Percentiles rank a stretch among this genome's conserved stretches.
Conservation (phyloP, 1,140 invertebrate species). For the Cheumatopsyche charites region DNA sequence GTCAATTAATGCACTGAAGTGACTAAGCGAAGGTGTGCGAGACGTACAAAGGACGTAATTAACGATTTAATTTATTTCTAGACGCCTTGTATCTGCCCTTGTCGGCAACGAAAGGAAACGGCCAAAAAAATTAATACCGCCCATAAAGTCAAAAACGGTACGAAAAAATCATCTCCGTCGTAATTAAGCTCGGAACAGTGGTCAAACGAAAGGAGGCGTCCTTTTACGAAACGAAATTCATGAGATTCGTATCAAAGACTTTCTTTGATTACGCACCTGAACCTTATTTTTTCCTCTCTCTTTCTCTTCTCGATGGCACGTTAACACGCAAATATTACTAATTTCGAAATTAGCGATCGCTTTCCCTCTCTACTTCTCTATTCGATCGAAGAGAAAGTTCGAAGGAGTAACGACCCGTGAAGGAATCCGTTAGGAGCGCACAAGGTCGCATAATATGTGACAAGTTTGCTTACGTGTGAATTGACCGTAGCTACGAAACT, state of each 20-base stretch:
- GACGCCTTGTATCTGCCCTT: conserved; percentile 36
- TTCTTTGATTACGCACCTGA: background rate
- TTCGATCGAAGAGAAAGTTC: background rate
- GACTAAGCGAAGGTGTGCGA: conserved; percentile 33
- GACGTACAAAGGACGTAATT: conserved; percentile 47
- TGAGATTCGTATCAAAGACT: conserved; percentile 2
- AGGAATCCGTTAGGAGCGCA: conserved; percentile 17
- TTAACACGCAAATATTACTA: no score
- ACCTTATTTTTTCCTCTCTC: no score
- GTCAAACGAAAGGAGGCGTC: conserved; percentile 29
- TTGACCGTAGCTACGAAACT: conserved; percentile 43
- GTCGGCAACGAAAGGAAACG: conserved; percentile 28
- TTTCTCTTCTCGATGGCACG: no score
- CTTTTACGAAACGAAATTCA: conserved; percentile 14
- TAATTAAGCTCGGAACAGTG: conserved; percentile 42
- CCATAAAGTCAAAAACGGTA: conserved; percentile 38
- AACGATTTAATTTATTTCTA: conserved; percentile 49
- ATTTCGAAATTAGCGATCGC: no score
- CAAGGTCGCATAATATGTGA: conserved; percentile 40
- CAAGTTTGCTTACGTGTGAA: conserved; percentile 44
- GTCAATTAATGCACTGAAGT: conserved; percentile 4
- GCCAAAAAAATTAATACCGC: conserved; percentile 45
- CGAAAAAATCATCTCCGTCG: conserved; percentile 35
- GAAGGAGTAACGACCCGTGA: no score
- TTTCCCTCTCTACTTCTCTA: background rate